These are phyloP conservation scores for Hippocampus mohnikei DNA, from an alignment of 2,113 vertebrate species.

Conservation along the genomic window DNA sequence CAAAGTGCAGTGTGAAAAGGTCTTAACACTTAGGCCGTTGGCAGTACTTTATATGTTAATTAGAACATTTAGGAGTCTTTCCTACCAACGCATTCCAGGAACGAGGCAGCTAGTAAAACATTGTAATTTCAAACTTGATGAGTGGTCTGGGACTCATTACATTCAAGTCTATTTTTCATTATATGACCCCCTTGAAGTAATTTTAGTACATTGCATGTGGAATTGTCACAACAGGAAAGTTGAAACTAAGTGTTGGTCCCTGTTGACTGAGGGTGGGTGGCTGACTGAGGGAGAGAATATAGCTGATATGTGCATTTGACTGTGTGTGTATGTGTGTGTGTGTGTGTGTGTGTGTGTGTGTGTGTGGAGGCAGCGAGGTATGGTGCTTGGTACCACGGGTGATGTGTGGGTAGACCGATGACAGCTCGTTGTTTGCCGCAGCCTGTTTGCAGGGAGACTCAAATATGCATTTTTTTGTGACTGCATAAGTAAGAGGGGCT, in stretches of 20 bases:
- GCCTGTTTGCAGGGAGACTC: not conserved
- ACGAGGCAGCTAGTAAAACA: not conserved
- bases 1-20: not conserved
- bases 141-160: not conserved
- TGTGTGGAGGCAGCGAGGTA: not conserved
- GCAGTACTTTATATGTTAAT: not conserved
- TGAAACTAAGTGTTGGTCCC: not conserved
- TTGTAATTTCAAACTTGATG: not conserved
- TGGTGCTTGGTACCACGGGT: not conserved
- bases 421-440: not conserved
- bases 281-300: not conserved
- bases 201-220: not conserved
- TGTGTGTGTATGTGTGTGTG: too few relatives aligned
- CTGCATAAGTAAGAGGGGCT: not conserved
- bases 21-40: too few relatives aligned
- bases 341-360: too few relatives aligned
- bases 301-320: not conserved
- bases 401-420: not conserved
- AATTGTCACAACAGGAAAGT: not conserved
- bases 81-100: not conserved
- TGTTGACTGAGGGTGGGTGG: not conserved
- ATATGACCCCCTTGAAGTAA: not conserved
- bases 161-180: not conserved
- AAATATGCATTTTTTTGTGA: not conserved
- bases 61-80: not conserved